A percentile compares a stretch with the other conserved stretches of the same genome.
Evolutionary conservation across 2,888 invertebrate species (phyloP).

Genomic region (Melikaiella ostensackeni): DNA sequence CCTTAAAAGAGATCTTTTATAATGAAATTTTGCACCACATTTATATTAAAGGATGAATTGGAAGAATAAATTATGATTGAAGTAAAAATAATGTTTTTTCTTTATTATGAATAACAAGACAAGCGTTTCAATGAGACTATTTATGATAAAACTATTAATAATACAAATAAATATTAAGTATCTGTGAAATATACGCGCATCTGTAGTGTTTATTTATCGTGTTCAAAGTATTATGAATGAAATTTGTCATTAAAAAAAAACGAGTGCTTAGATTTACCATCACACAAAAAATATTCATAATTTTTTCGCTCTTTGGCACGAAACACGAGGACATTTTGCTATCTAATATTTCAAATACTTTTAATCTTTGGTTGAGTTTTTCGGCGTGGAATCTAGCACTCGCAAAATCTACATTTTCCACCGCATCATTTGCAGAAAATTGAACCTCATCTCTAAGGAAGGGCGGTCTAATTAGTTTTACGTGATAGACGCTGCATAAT

Average conservation of each 20-base stretch:
- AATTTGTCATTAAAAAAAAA: neutral
- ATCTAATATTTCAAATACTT: neutral
- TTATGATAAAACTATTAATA: neutral
- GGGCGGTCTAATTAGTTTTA: too few relatives aligned
- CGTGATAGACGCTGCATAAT: too few relatives aligned
- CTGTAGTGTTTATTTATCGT: neutral
- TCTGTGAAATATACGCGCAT: neutral
- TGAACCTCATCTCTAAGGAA: too few relatives aligned
- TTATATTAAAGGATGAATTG: neutral
- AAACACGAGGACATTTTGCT: neutral
- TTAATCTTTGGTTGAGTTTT: neutral
- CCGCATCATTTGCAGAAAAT: too few relatives aligned
- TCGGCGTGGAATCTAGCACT: too few relatives aligned
- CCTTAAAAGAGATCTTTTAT: neutral
- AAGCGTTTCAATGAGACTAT: neutral
- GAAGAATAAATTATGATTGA: neutral
- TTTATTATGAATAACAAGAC: neutral
- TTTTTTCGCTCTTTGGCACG: neutral
- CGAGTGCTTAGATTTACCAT: neutral
- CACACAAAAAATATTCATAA: neutral
- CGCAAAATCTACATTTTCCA: too few relatives aligned
- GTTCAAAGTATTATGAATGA: neutral
- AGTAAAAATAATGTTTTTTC: neutral
- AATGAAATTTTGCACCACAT: neutral
- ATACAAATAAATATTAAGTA: neutral